Evolutionary conservation across 2,113 vertebrate species (phyloP), one percentile per base, ranked within the genome.

Genomic region (Syngnathus scovelli): DNA sequence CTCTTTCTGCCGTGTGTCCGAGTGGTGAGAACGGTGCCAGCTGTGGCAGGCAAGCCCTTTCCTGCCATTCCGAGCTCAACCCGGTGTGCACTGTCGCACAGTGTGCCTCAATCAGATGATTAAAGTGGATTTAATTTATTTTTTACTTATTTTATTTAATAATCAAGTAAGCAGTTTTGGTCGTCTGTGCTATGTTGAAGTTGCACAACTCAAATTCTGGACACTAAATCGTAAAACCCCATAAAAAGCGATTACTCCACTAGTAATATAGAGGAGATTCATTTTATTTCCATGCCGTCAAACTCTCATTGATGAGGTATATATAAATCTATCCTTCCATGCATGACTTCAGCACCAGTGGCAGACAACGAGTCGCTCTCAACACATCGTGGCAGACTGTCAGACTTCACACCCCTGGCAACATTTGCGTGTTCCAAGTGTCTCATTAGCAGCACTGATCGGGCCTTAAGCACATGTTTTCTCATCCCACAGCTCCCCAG

Each of bases 401-500:
- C 55, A 58, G 21, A 58, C 39, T 43, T 46, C 12, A 27, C 23
- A n/a, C 11, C 61, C 43, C 41, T 41, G 18, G 33, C 9, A 48
- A 33, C 64, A 6, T 56, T 19, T 27, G 18, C 64, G 18, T 37
- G 54, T 69, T 67, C 21, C 39, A 39, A 64, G 13, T 61, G 9
- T 23, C 11, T 72, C n/a, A 65, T 37, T 62, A 23, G 44, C 23
- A 49, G 15, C 10, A 64, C 19, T 64, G 41, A 68, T 67, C 67
- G n/a, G 49, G 4, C 70, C 46, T 79, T 54, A 74, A 51, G n/a
- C 33, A 37, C 4, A 18, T 74, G 33, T 68, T 72, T 74, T 38
- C 21, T 1, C 80, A 61, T 76, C 54, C 48, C 56, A 6, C 81
- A 98, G 92, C 94, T 98, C 89, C 92, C 95, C 77, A 94, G 95